phyloP scores from a whole-genome alignment of 2,888 invertebrate genomes.

The Chymomyza amoena region DNA sequence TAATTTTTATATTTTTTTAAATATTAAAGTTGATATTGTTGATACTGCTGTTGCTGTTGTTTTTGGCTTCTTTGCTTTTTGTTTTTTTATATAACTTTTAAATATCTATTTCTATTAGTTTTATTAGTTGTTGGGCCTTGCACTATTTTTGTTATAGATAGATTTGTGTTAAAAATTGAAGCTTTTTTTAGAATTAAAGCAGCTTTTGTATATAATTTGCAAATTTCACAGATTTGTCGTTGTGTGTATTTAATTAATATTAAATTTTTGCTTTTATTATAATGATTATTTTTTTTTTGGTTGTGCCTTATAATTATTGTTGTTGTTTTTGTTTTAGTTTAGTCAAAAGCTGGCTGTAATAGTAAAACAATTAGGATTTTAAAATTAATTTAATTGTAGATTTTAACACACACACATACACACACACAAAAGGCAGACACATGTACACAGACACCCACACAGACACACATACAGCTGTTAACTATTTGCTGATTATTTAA shows the following conservation, averaged over 20 bases:
- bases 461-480: neutral
- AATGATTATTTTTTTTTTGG: neutral
- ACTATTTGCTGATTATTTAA: slow-evolving; percentile 1
- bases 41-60: neutral
- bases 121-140: neutral
- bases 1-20: neutral
- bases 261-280: neutral
- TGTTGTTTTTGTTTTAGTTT: neutral
- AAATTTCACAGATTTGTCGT: slow-evolving; percentile 6
- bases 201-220: neutral
- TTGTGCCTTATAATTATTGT: neutral
- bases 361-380: no score
- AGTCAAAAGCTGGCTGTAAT: neutral
- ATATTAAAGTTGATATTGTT: neutral
- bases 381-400: no score
- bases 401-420: neutral
- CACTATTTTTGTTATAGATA: neutral
- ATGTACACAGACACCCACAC: neutral
- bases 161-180: neutral
- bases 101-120: neutral
- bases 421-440: neutral
- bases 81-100: neutral
- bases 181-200: neutral
- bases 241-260: neutral
- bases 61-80: neutral